Evolutionary conservation across 2,888 invertebrate genomes (phyloP).

Genomic region (Digitonthophagus gazella): DNA sequence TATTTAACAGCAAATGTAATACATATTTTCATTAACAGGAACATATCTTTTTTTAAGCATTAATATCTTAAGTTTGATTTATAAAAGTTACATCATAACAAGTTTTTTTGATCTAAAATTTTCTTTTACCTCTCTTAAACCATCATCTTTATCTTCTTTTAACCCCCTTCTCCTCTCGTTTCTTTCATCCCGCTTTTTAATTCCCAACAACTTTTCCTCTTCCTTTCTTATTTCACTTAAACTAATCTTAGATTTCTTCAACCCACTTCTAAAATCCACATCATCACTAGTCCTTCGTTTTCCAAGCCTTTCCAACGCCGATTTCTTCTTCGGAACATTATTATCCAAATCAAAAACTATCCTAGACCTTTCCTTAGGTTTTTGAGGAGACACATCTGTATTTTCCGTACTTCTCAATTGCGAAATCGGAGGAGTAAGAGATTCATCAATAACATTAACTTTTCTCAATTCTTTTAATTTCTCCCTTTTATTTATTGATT

Average conservation of each 20-base stretch:
- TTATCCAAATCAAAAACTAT: constrained; percentile 37
- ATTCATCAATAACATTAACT: constrained; percentile 18
- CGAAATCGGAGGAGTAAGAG: constrained; percentile 10
- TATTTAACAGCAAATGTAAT: no score
- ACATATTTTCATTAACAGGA: no score
- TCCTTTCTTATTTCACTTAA: constrained; percentile 32
- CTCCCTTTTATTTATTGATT: constrained; percentile 13
- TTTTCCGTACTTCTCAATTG: not conserved
- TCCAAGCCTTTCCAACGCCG: constrained; percentile 55
- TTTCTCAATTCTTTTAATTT: constrained; percentile 7
- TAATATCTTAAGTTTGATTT: no score
- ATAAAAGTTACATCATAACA: no score
- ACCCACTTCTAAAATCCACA: constrained; percentile 16
- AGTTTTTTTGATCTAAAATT: no score
- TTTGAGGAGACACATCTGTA: constrained; percentile 21
- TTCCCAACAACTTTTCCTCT: constrained; percentile 19
- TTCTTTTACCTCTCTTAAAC: constrained; percentile 18
- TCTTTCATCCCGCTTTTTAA: constrained; percentile 19
- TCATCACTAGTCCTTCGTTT: constrained; percentile 36
- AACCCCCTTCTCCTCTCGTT: constrained; percentile 14
- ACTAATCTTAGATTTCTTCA: constrained; percentile 35
- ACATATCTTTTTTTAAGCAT: no score
- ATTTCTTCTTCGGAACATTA: constrained; percentile 41
- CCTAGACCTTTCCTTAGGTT: constrained; percentile 35
- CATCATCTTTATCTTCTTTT: constrained; percentile 18